Base-by-base conservation (phyloP, 1,140 invertebrate genomes). In the Pomacea maculata region DNA sequence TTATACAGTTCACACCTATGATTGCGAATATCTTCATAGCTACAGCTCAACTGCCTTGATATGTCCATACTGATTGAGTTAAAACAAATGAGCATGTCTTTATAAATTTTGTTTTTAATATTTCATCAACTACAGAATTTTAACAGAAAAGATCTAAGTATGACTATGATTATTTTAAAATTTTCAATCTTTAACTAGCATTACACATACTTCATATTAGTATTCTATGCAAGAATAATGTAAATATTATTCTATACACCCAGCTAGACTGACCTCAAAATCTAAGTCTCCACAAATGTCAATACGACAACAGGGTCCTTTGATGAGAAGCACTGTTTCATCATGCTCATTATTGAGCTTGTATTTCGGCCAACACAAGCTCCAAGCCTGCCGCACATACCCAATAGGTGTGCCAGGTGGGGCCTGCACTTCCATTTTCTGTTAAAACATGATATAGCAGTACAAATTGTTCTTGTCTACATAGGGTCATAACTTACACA, bases 321-420 rank as follows among this genome's bases (percentile, higher is more conserved):
- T 95, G 85, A 98, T 95, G 81, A 92, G 93, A 11, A 98, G 91
- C 3, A 97, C 94, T 0, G 94, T 94, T 75, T 96, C 94, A 45
- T 95, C 96, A 14, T 93, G 88, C 6, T 94, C 93, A 90, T 98
- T 95, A 84, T 95, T 94, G 71, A 98, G 93, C n/a, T 93, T 92
- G 88, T 96, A 98, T 64, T 93, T 93, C 4, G 97, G 96, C 86
- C 94, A 95, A 86, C 94, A 95, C 67, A 96, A 92, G 77, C 94
- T 96, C 96, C 96, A 98, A 80, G 96, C 94, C 93, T 98, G 96
- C 81, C 95, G 93, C 12, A 98, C 93, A 10, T 93, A 94, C 34
- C 97, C 96, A 70, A 97, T 92, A 2, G 95, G 88, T 72, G 93
- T 94, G 9, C 90, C 90, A 68, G 87, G 84, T 61, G 89, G 89